Percentiles rank a stretch among this genome's conserved stretches.
Conservation (phyloP, 2,888 invertebrate species). For the Lucinisca nassula region DNA sequence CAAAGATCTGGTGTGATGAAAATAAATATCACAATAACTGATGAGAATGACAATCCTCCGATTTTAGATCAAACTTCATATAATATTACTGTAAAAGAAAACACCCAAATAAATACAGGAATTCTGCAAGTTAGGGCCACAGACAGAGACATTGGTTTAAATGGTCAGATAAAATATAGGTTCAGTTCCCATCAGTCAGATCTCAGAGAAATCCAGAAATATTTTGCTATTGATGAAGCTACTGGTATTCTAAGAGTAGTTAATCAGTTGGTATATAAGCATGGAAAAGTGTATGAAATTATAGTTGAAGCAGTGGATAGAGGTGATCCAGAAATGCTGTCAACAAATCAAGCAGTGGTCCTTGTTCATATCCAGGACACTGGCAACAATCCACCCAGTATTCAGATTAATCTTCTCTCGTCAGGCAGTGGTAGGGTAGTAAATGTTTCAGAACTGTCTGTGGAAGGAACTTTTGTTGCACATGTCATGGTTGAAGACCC, state of each 20-base stretch:
- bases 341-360: conserved; percentile 75
- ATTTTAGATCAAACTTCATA: conserved; percentile 69
- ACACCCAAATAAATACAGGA: conserved; percentile 58
- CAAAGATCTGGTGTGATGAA: conserved; percentile 70
- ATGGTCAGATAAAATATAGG: conserved; percentile 82
- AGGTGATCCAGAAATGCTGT: conserved; percentile 75
- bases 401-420: conserved; percentile 73
- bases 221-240: conserved; percentile 77
- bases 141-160: conserved; percentile 76
- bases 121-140: conserved; percentile 89
- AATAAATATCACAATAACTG: conserved; percentile 76
- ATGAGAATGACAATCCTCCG: conserved; percentile 81
- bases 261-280: conserved; percentile 77
- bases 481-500: conserved; percentile 84
- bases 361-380: conserved; percentile 91
- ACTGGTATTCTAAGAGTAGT: conserved; percentile 80
- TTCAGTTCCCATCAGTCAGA: conserved; percentile 79
- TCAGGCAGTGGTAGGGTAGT: conserved; percentile 68
- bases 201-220: conserved; percentile 62
- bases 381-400: conserved; percentile 97
- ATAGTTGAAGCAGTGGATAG: conserved; percentile 81
- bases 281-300: conserved; percentile 75
- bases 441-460: conserved; percentile 80
- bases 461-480: conserved; percentile 82
- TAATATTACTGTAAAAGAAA: conserved; percentile 73